Base-by-base conservation (phyloP, 2,113 vertebrate genomes). In the Coryphaenoides rupestris region DNA sequence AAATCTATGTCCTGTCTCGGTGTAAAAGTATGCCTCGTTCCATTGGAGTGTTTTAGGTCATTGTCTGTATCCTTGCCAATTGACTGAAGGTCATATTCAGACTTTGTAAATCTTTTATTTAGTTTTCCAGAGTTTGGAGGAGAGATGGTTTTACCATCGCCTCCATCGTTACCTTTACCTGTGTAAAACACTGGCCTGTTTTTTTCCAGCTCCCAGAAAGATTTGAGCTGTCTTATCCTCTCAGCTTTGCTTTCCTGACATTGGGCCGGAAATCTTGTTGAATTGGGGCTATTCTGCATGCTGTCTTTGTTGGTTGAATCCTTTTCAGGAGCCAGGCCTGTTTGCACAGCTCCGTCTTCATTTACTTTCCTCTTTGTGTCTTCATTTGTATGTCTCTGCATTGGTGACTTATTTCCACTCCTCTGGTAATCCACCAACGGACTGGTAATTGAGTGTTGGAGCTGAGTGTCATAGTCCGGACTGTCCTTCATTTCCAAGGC, bases 161-260 rank as follows among this genome's bases (percentile, higher is more conserved):
- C 71, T 4, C 19, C 12, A 33, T 55, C 65, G 84, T 78, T 84
- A 17, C 72, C 67, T 76, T 76, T 76, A 49, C 50, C 49, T 0
- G 45, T 61, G 40, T 73, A 69, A 49, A 70, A 71, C 55, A 70
- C 65, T 7, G 87, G 23, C 23, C 73, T 66, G 70, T 65, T 70
- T 60, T 70, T 88, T 65, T 90, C 90, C 62, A 89, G 83, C 89
- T 98, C 94, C 95, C 95, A 98, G 69, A 96, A 95, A 28, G 86
- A 89, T 84, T 91, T 96, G 16, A 96, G 92, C 56, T 95, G 91
- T 63, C 83, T 93, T 67, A 97, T 88, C 76, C 66, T 90, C 75
- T 88, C 83, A 45, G 81, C 69, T 50, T 70, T 80, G 60, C 40
- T 77, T 19, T 88, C 87, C 58, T 81, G 75, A 15, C 73, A 64